Evolutionary conservation across 2,113 vertebrate genomes (phyloP).

Genomic region (Chaetops frenatus): DNA sequence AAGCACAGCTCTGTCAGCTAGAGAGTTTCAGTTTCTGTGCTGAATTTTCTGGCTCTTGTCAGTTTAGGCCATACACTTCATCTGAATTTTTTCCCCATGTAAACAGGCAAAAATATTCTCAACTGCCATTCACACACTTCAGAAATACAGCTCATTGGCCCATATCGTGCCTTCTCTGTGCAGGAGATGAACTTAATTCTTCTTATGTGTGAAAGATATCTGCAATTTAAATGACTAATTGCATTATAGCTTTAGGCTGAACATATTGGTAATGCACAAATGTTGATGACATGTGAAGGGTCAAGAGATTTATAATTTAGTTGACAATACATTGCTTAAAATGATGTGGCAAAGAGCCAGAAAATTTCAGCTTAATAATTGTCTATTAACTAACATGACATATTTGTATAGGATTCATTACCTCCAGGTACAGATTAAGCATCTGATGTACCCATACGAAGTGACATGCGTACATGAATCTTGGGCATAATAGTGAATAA

Average conservation of each 20-base stretch:
- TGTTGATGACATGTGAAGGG: conserved; percentile 66
- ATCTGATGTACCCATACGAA: conserved; percentile 57
- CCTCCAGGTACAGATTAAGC: conserved; percentile 71
- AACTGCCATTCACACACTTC: conserved; percentile 27
- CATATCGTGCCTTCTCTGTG: neutral
- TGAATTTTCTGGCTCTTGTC: conserved; percentile 25
- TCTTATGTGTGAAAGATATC: conserved; percentile 51
- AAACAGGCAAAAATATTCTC: conserved; percentile 37
- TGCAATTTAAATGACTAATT: conserved; percentile 71
- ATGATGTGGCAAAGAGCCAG: conserved; percentile 67
- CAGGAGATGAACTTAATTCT: conserved; percentile 52
- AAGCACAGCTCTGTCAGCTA: neutral
- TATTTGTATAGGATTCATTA: conserved; percentile 60
- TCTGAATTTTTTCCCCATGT: neutral
- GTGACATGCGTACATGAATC: conserved; percentile 58
- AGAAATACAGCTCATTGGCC: neutral
- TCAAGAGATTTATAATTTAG: conserved; percentile 65
- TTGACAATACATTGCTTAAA: conserved; percentile 63
- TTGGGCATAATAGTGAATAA: conserved; percentile 54
- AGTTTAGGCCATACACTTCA: conserved; percentile 1
- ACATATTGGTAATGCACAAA: conserved; percentile 57
- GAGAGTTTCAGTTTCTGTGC: neutral
- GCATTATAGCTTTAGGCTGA: conserved; percentile 64
- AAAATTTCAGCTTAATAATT: conserved; percentile 68
- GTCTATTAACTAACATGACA: conserved; percentile 70